phyloP scores from a whole-genome alignment of 2,113 vertebrate species.

The Dascyllus trimaculatus region DNA sequence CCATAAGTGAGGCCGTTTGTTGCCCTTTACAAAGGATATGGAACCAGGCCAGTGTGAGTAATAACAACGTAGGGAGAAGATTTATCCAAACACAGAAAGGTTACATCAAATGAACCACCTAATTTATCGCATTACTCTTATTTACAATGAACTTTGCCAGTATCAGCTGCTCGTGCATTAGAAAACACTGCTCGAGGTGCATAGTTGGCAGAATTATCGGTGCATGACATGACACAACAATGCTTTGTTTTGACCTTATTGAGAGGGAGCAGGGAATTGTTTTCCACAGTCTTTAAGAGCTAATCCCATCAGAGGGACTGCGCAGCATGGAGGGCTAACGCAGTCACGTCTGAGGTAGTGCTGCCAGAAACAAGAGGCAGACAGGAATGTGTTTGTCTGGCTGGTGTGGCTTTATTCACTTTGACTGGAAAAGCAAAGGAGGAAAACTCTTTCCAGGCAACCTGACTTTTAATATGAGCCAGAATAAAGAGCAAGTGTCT shows the following conservation, averaged over 20 bases:
- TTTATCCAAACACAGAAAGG: constrained; percentile 56
- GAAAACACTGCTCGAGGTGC: constrained; percentile 52
- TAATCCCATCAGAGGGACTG: constrained; percentile 79
- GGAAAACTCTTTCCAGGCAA: constrained; percentile 51
- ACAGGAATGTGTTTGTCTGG: constrained; percentile 80
- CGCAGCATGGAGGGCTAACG: constrained; percentile 66
- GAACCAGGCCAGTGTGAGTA: constrained; percentile 59
- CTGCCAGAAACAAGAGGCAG: constrained; percentile 68
- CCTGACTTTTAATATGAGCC: constrained; percentile 64
- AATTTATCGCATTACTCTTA: constrained; percentile 43
- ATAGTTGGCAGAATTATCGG: constrained; percentile 59
- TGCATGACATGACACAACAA: constrained; percentile 37
- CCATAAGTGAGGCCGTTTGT: constrained; percentile 61
- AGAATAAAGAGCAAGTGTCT: constrained; percentile 19
- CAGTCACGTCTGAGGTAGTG: constrained; percentile 63
- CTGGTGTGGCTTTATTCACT: constrained; percentile 61
- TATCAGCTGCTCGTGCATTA: constrained; percentile 26
- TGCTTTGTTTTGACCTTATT: constrained; percentile 71
- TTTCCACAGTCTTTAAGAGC: constrained; percentile 73
- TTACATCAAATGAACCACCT: constrained; percentile 57
- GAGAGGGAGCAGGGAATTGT: constrained; percentile 68
- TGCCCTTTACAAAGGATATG: constrained; percentile 67
- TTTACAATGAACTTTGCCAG: constrained; percentile 46
- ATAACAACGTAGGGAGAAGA: constrained; percentile 25
- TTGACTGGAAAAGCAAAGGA: constrained; percentile 53